Percentiles rank a stretch among this genome's conserved stretches.
Conservation (phyloP, 30 jellyfish, hydroid and myxozoan species). For the Pseudorhiza aurosa region DNA sequence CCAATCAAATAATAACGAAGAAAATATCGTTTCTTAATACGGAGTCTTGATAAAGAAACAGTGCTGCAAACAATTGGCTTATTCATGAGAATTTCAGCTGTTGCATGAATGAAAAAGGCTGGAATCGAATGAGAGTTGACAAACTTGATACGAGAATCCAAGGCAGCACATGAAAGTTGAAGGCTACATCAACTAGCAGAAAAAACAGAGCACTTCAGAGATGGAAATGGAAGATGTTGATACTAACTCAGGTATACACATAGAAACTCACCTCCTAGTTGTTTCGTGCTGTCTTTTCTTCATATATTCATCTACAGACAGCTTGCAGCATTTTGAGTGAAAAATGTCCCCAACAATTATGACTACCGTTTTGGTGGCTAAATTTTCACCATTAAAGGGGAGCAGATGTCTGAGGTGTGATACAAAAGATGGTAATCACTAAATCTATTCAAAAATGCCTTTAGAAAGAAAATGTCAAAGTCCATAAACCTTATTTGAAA, state of each 20-base stretch:
- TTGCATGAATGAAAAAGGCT: slow-evolving; percentile 40
- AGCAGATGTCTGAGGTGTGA: too few relatives aligned
- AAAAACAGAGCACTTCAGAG: too few relatives aligned
- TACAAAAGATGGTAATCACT: too few relatives aligned
- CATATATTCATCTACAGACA: neutral
- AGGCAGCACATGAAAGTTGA: slow-evolving; percentile 31
- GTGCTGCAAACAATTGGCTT: slow-evolving; percentile 41
- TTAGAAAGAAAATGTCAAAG: too few relatives aligned
- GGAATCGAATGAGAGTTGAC: slow-evolving; percentile 44
- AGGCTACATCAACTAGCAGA: slow-evolving; percentile 18
- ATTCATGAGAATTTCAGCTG: slow-evolving; percentile 48
- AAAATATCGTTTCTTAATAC: slow-evolving; percentile 50
- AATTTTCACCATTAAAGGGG: too few relatives aligned
- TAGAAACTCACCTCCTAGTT: too few relatives aligned
- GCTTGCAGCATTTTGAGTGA: too few relatives aligned
- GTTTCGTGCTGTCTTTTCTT: neutral
- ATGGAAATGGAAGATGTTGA: slow-evolving; percentile 20
- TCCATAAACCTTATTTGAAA: too few relatives aligned
- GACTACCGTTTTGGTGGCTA: too few relatives aligned
- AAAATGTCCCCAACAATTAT: too few relatives aligned
- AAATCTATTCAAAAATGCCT: too few relatives aligned
- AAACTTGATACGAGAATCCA: slow-evolving; percentile 31
- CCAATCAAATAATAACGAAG: slow-evolving; percentile 57
- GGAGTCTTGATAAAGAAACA: slow-evolving; percentile 40
- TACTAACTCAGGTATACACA: slow-evolving; percentile 9